Evolutionary conservation across 2,888 invertebrate species (phyloP).

Genomic region (Pantelozetes paolii): DNA sequence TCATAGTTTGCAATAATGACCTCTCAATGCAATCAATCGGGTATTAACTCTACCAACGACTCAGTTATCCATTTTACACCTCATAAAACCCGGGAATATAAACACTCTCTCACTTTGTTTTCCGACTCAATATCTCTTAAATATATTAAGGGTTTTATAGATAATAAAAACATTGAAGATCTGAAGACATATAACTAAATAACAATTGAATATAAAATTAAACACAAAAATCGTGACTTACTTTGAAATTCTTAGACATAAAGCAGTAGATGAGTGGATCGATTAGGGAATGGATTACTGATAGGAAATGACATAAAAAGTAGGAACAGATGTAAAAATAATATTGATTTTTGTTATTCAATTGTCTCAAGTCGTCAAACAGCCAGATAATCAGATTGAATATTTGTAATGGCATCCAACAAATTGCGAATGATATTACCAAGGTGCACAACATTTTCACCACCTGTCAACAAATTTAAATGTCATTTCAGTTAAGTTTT

Average conservation of each 20-base stretch:
- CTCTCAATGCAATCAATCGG: not conserved
- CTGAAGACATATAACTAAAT: no score
- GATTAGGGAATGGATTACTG: conserved; percentile 38
- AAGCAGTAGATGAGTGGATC: conserved; percentile 40
- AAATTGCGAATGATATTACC: conserved; percentile 40
- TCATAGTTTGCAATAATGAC: not conserved
- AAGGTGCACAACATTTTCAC: conserved; percentile 42
- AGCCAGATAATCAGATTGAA: conserved; percentile 43
- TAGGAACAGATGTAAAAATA: conserved; percentile 43
- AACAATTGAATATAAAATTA: no score
- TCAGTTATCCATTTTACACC: not conserved
- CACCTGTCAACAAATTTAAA: conserved; percentile 27
- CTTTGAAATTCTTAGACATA: conserved; percentile 36
- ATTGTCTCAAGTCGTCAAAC: conserved; percentile 2
- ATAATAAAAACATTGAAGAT: no score
- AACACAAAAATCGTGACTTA: conserved; percentile 9
- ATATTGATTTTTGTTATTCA: not conserved
- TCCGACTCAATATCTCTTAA: no score
- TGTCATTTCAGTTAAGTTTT: no score
- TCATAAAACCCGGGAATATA: not conserved
- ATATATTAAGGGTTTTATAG: no score
- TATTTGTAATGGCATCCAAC: conserved; percentile 43
- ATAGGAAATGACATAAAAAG: conserved; percentile 47
- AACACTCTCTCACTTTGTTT: no score
- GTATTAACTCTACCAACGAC: not conserved